Conservation (phyloP, 1,140 invertebrate species). For the Riptortus pedestris region DNA sequence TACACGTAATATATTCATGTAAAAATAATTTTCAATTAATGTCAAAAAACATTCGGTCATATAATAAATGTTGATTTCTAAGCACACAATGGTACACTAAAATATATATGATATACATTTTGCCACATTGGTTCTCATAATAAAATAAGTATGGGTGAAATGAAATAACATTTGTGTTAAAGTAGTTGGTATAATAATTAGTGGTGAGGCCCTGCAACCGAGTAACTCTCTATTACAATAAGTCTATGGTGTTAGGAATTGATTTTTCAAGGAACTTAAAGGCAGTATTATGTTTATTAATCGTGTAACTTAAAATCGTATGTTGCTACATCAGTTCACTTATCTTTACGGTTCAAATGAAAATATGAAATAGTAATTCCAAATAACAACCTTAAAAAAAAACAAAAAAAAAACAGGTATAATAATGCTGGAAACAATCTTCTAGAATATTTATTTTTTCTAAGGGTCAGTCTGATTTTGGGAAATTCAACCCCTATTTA, state of each 20-base stretch:
- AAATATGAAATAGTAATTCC: too few species aligned
- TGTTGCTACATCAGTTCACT: too few species aligned
- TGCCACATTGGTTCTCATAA: background rate
- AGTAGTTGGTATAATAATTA: too few species aligned
- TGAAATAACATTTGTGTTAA: background rate
- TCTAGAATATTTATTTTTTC: too few species aligned
- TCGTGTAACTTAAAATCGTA: background rate
- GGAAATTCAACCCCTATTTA: too few species aligned
- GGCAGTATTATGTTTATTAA: background rate
- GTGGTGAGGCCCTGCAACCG: background rate
- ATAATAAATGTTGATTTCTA: constrained; percentile 18
- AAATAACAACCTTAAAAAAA: too few species aligned
- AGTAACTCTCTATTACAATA: background rate
- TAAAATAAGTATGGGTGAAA: constrained; percentile 14
- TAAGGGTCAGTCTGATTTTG: too few species aligned
- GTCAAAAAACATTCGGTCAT: constrained; percentile 10
- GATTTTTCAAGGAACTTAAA: constrained; percentile 1
- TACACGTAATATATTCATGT: constrained; percentile 23
- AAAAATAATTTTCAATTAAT: constrained; percentile 27
- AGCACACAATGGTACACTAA: constrained; percentile 23
- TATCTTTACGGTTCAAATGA: too few species aligned
- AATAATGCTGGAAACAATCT: too few species aligned
- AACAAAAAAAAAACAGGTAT: too few species aligned
- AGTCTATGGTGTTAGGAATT: background rate
- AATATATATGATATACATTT: constrained; percentile 16